phyloP scores from a whole-genome alignment of 2,888 invertebrate genomes.

The Mythimna pallens region DNA sequence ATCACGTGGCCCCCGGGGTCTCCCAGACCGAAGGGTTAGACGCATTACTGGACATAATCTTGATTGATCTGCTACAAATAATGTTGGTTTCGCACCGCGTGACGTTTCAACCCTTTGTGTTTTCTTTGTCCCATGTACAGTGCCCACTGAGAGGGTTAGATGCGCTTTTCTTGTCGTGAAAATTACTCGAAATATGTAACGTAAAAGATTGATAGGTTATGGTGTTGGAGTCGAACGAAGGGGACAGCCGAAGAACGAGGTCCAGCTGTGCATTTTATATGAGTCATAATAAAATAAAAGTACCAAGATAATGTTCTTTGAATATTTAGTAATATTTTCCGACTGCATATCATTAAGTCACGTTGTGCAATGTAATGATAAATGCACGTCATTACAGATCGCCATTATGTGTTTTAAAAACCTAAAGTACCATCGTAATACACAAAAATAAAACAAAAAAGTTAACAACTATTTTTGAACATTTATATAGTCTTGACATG shows the following conservation, averaged over 20 bases:
- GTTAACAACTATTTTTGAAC: neutral
- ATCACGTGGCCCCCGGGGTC: slow-evolving; percentile 74
- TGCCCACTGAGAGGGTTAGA: slow-evolving; percentile 68
- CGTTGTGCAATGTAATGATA: slow-evolving; percentile 42
- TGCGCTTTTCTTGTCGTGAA: slow-evolving; percentile 71
- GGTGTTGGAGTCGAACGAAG: slow-evolving; percentile 10
- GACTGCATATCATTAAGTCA: slow-evolving; percentile 51
- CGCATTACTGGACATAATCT: slow-evolving; percentile 87
- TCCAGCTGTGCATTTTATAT: slow-evolving; percentile 42
- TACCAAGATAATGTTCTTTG: slow-evolving; percentile 41
- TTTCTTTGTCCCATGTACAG: slow-evolving; percentile 67
- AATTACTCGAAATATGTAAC: slow-evolving; percentile 23
- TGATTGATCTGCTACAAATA: slow-evolving; percentile 89
- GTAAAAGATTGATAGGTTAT: slow-evolving; percentile 5
- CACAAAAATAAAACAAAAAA: slow-evolving; percentile 14
- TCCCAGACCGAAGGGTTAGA: slow-evolving; percentile 79
- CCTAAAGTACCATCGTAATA: slow-evolving; percentile 25
- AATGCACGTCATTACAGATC: slow-evolving; percentile 46
- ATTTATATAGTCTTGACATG: slow-evolving; percentile 13
- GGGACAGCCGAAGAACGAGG: slow-evolving; percentile 10
- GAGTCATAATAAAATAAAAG: slow-evolving; percentile 37
- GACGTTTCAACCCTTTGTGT: slow-evolving; percentile 69
- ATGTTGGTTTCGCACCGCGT: slow-evolving; percentile 78
- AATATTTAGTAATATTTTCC: slow-evolving; percentile 51
- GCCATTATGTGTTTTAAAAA: slow-evolving; percentile 49